A percentile compares a stretch with the other conserved stretches of the same genome.
phyloP scores from a whole-genome alignment of 2,113 vertebrate genomes.

The Cavia porcellus region DNA sequence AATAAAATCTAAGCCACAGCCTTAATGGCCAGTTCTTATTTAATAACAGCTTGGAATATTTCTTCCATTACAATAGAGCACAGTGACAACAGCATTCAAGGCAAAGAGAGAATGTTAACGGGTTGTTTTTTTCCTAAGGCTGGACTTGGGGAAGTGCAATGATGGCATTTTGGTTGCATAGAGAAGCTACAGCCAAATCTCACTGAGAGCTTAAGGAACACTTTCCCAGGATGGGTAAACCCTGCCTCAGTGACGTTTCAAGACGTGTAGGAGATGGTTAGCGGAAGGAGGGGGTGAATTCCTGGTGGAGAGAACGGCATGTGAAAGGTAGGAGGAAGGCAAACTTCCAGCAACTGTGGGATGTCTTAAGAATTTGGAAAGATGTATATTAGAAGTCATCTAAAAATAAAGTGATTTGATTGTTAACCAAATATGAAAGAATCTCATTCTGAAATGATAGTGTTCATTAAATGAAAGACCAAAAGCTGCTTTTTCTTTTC shows the following conservation, averaged over 20 bases:
- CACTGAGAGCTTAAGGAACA: neutral
- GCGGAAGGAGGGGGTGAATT: neutral
- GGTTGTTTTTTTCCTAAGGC: neutral
- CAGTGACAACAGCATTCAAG: neutral
- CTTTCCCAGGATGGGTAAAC: neutral
- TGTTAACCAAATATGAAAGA: neutral
- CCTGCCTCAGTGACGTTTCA: neutral
- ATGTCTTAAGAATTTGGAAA: neutral
- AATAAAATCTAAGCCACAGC: conserved; percentile 16
- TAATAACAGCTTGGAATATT: neutral
- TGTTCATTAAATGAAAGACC: neutral
- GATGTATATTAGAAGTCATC: neutral
- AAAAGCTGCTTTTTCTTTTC: neutral
- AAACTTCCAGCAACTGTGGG: neutral
- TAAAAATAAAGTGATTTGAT: neutral
- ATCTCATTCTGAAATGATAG: neutral
- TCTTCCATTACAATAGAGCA: neutral
- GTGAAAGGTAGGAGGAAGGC: neutral
- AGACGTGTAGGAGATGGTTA: neutral
- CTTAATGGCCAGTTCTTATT: neutral
- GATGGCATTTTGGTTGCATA: neutral
- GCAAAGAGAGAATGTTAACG: neutral
- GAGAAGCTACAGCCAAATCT: neutral
- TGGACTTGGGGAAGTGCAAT: neutral
- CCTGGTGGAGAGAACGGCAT: neutral